phyloP scores from a whole-genome alignment of 2,797 vertebrate species.

The Hipposideros larvatus region DNA sequence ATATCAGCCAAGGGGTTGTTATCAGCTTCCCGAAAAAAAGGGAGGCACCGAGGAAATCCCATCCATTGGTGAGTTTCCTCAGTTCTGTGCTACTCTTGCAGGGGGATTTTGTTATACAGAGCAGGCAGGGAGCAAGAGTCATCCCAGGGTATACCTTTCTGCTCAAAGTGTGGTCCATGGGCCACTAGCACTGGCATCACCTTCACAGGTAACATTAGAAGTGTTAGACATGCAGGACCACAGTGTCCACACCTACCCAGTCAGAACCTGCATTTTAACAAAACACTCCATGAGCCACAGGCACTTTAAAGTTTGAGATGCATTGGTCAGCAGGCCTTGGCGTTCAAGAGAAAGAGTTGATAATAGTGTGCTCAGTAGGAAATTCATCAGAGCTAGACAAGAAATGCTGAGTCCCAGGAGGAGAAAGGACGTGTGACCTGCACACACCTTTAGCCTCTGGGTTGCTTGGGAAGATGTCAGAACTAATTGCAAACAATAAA shows the following conservation, averaged over 20 bases:
- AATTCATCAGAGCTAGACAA: not conserved
- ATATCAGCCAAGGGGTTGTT: not conserved
- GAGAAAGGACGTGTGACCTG: accelerated
- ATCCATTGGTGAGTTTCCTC: not conserved
- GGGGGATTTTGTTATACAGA: not conserved
- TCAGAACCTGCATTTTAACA: not conserved
- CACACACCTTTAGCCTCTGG: not conserved
- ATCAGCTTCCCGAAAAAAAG: not conserved
- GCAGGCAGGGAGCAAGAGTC: no score
- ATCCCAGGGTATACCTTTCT: not conserved
- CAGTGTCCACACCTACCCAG: not conserved
- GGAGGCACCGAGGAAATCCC: not conserved
- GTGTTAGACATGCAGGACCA: accelerated
- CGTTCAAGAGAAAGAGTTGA: not conserved
- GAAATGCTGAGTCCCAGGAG: not conserved
- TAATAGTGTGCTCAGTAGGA: not conserved
- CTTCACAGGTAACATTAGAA: no score
- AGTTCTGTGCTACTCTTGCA: not conserved
- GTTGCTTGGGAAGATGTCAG: not conserved
- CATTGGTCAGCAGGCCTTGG: not conserved
- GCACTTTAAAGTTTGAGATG: not conserved
- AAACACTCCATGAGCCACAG: not conserved
- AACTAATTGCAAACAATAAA: not conserved
- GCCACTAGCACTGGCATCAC: no score
- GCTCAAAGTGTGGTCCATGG: not conserved